Conservation (phyloP, 2,113 vertebrate species). For the Telmatochromis brachygnathus region DNA sequence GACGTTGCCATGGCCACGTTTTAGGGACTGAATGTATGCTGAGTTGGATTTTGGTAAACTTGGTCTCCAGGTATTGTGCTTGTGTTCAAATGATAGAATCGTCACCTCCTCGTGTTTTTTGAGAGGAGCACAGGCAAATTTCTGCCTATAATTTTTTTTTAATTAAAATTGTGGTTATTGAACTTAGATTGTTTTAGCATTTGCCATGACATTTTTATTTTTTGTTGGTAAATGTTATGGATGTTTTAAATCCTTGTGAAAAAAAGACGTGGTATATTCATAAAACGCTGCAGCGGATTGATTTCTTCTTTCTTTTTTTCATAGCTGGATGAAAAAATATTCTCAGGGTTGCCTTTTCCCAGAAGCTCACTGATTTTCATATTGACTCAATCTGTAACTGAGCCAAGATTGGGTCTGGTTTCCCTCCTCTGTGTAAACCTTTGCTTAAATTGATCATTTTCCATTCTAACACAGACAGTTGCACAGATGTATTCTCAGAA, state of each 20-base stretch:
- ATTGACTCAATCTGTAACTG: constrained; percentile 32
- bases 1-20: not conserved
- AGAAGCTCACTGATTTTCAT: constrained; percentile 45
- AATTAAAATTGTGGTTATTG: not conserved
- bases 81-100: not conserved
- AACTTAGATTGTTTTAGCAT: not conserved
- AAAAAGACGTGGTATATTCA: not conserved
- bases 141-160: accelerated
- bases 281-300: not conserved
- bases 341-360: not conserved
- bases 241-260: constrained; percentile 13
- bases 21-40: not conserved
- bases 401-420: constrained; percentile 4
- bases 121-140: not conserved
- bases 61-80: not conserved
- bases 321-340: constrained; percentile 12
- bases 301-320: not conserved
- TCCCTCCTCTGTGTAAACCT: not conserved
- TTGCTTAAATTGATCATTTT: constrained; percentile 41
- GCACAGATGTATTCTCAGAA: not conserved
- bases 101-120: not conserved
- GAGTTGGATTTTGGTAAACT: not conserved
- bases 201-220: not conserved
- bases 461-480: constrained; percentile 2
- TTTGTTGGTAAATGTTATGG: not conserved